Evolutionary conservation across 2,113 vertebrate genomes (phyloP).

Genomic region (Cottus gobio): DNA sequence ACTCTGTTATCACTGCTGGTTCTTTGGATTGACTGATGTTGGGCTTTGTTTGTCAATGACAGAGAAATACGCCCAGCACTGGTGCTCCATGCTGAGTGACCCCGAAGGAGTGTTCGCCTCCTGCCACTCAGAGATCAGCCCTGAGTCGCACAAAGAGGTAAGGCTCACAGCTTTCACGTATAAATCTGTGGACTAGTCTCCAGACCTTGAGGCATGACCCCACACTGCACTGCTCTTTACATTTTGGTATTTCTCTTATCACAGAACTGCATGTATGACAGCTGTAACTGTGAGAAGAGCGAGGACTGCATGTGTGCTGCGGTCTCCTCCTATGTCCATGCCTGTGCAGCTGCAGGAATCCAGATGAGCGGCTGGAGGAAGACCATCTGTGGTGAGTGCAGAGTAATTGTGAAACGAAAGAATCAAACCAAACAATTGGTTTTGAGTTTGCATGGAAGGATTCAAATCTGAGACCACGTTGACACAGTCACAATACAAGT

Average conservation of each 20-base stretch:
- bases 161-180: not conserved
- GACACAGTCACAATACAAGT: no score
- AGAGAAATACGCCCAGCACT: conserved; percentile 89
- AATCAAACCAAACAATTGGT: no score
- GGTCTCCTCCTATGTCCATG: conserved; percentile 86
- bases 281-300: conserved; percentile 91
- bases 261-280: conserved; percentile 96
- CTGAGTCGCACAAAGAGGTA: conserved; percentile 85
- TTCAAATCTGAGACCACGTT: no score
- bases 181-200: not conserved
- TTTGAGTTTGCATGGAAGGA: no score
- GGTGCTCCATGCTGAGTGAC: conserved; percentile 86
- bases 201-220: not conserved
- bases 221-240: not conserved
- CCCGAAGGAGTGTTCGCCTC: conserved; percentile 80
- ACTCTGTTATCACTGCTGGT: not conserved
- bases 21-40: not conserved
- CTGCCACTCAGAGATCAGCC: conserved; percentile 87
- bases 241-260: not conserved
- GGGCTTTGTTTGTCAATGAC: conserved; percentile 39
- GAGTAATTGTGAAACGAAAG: not conserved
- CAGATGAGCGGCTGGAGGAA: conserved; percentile 83
- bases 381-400: conserved; percentile 81
- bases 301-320: conserved; percentile 92
- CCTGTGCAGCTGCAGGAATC: conserved; percentile 80